These are phyloP conservation scores for Mohoua ochrocephala DNA, from an alignment of 2,113 vertebrate species.

Conservation along the genomic window DNA sequence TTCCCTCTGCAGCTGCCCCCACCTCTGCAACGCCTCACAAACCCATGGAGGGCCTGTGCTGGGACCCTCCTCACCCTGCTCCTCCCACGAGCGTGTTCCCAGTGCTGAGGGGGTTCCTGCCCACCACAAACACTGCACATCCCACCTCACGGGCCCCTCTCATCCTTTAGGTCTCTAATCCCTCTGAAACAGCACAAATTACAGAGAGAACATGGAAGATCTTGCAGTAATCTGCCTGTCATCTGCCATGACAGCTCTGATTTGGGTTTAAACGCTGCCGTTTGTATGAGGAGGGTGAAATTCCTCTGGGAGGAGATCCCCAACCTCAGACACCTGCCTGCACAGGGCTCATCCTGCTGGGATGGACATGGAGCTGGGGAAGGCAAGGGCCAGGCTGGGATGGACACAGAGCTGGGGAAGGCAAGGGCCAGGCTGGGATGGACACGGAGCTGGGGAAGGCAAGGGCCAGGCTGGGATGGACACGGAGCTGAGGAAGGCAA, in stretches of 20 bases:
- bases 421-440: background rate
- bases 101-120: background rate
- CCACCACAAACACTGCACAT: background rate
- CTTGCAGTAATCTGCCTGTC: background rate
- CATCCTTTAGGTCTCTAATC: background rate
- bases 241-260: background rate
- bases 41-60: background rate
- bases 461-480: background rate
- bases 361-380: too few relatives aligned
- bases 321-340: background rate
- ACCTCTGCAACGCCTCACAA: background rate
- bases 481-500: background rate
- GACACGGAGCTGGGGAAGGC: too few relatives aligned
- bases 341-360: background rate
- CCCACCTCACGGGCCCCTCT: background rate
- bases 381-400: background rate
- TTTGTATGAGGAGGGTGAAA: background rate
- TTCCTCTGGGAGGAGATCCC: background rate
- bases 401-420: background rate
- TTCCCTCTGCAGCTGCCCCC: background rate
- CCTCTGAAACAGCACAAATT: background rate
- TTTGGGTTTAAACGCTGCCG: background rate
- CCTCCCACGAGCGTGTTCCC: rapidly evolving
- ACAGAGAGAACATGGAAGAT: background rate
- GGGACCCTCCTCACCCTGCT: background rate